Base-by-base conservation (phyloP, 2,797 vertebrate genomes). In the Protonibea diacanthus region DNA sequence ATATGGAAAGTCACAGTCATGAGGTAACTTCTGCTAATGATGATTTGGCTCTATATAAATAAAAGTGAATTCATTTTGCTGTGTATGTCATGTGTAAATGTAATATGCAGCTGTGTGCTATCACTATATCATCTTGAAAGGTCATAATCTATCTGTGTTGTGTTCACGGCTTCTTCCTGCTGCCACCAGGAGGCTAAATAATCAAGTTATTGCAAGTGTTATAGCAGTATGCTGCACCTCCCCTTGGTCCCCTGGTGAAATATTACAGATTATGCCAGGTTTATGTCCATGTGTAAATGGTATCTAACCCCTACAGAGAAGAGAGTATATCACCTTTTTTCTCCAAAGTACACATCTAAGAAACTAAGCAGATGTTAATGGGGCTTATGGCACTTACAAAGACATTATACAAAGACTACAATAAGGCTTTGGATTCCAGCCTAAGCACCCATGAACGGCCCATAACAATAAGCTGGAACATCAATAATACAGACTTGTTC, bases 381-480 rank as follows among this genome's bases (percentile, higher is more conserved):
- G 79, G 61, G 47, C 23, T 59, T 40, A 38, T 15, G 21, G 62
- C 55, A 49, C 62, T 77, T 70, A 71, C 60, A 67, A 62, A 74
- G 64, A 70, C 71, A 71, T 74, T 74, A 77, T 40, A 75, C 62
- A 78, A 76, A 76, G 52, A 59, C 47, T 8, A 69, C 49, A 71
- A 48, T 48, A 55, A 60, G 42, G 68, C 23, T 81, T 60, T 84
- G 68, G 81, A 67, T 66, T 49, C 7, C 17, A 56, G 75, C 74
- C 77, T 27, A 58, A 82, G 78, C 63, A 63, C 25, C 53, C 25
- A 67, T 70, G 61, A 68, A 55, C 11, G 38, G 63, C 64, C 53
- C 63, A 64, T 83, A 74, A 79, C 86, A 81, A 87, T 84, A 82
- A 77, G 64, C 60, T 66, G 76, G 52, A 21, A 44, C 74, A 73